Conservation (phyloP, 2,888 invertebrate species). For the Acleris literana region DNA sequence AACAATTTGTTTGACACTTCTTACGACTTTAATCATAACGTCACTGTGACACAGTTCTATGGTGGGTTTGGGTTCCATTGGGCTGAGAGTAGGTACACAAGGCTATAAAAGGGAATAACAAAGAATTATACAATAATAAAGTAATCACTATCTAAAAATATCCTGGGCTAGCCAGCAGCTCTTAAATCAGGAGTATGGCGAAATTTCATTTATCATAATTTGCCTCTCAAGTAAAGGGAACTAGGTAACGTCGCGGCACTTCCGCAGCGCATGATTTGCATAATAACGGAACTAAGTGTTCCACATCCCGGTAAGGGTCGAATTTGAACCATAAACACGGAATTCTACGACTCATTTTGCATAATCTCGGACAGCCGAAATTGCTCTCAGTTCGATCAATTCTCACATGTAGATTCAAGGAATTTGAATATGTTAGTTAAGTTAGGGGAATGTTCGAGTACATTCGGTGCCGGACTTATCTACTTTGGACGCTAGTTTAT, state of each 20-base stretch:
- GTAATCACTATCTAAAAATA: no score
- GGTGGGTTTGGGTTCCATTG: no score
- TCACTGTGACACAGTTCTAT: no score
- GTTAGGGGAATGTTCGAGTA: constrained; percentile 35
- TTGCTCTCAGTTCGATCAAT: constrained; percentile 65
- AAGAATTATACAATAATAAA: no score
- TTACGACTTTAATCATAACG: no score
- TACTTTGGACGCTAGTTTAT: constrained; percentile 26
- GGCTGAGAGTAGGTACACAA: no score
- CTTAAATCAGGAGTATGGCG: constrained; percentile 43
- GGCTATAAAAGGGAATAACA: no score
- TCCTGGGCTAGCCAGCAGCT: constrained; percentile 2
- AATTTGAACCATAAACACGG: constrained; percentile 56
- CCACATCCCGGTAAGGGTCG: constrained; percentile 47
- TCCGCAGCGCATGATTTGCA: constrained; percentile 76
- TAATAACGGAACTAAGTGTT: constrained; percentile 72
- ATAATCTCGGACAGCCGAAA: constrained; percentile 48
- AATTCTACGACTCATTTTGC: constrained; percentile 51
- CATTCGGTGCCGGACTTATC: constrained; percentile 29
- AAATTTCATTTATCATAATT: constrained; percentile 74
- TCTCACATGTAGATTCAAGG: constrained; percentile 66
- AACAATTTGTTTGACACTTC: no score
- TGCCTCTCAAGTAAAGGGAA: constrained; percentile 70
- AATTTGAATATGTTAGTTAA: constrained; percentile 67
- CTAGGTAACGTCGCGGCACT: constrained; percentile 71